phyloP scores from a whole-genome alignment of 1,140 invertebrate species.

The Procambarus virginalis region DNA sequence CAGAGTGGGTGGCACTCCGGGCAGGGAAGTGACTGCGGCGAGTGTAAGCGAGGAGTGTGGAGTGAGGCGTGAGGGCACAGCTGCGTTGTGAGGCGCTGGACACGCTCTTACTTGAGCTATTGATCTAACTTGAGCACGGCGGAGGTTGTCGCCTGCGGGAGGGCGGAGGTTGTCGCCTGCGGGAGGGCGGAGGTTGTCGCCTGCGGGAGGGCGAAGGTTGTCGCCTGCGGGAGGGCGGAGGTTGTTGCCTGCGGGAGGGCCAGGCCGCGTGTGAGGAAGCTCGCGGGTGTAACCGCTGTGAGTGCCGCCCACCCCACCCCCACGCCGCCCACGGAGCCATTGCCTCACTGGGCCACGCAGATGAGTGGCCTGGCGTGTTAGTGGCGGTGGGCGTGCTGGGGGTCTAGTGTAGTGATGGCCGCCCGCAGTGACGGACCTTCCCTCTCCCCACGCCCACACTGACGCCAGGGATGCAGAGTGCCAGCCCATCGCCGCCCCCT shows the following conservation, averaged over 20 bases:
- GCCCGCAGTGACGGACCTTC: conserved; percentile 50
- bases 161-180: too few species aligned
- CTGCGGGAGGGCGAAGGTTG: too few species aligned
- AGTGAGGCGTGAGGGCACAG: too few species aligned
- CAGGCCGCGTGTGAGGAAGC: conserved; percentile 18
- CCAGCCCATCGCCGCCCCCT: conserved; percentile 40
- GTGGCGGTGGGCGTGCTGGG: conserved; percentile 44
- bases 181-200: too few species aligned
- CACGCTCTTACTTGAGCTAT: conserved; percentile 35
- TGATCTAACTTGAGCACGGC: conserved; percentile 10
- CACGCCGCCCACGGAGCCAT: conserved; percentile 15
- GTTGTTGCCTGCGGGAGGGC: too few species aligned
- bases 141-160: not conserved
- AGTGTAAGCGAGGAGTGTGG: not conserved
- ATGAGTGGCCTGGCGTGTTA: conserved; percentile 43
- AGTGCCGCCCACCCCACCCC: not conserved
- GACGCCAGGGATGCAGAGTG: conserved; percentile 59
- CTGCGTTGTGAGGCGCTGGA: conserved; percentile 21
- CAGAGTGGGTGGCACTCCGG: too few species aligned
- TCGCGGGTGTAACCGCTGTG: not conserved
- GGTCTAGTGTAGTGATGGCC: conserved; percentile 48
- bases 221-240: too few species aligned
- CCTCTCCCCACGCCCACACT: conserved; percentile 43
- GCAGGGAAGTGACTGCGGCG: not conserved
- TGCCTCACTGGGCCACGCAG: conserved; percentile 12